Evolutionary conservation across 1,140 invertebrate genomes (phyloP).

Genomic region (Drosophila tropicalis): DNA sequence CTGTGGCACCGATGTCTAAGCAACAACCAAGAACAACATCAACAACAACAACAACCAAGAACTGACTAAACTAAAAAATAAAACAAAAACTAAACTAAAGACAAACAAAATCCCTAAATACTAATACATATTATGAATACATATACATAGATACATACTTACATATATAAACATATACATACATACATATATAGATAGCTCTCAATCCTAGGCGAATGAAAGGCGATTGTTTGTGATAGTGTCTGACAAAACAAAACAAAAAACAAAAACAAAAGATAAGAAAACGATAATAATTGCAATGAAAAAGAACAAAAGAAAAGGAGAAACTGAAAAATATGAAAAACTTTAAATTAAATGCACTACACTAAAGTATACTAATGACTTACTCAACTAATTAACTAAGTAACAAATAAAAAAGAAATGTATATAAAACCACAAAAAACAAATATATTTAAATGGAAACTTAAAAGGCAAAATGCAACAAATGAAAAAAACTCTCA

Average conservation of each 20-base stretch:
- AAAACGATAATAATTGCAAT: conserved; percentile 65
- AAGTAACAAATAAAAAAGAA: conserved; percentile 27
- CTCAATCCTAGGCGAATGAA: conserved; percentile 57
- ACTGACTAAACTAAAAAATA: conserved; percentile 64
- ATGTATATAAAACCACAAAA: conserved; percentile 8
- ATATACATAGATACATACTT: conserved; percentile 11
- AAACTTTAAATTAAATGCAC: conserved; percentile 52
- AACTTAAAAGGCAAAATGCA: conserved; percentile 24
- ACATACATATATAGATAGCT: conserved; percentile 35
- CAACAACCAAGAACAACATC: conserved; percentile 54
- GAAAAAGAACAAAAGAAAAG: conserved; percentile 16
- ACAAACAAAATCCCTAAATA: conserved; percentile 10
- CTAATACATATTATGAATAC: conserved; percentile 14
- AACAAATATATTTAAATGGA: not conserved
- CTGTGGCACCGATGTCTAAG: conserved; percentile 93
- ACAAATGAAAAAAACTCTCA: conserved; percentile 34
- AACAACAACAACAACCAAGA: conserved; percentile 65
- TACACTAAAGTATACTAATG: conserved; percentile 67
- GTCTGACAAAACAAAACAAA: conserved; percentile 81
- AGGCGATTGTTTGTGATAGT: conserved; percentile 81
- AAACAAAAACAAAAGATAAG: conserved; percentile 54
- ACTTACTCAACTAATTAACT: conserved; percentile 44
- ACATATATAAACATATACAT: conserved; percentile 12
- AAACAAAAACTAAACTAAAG: conserved; percentile 17
- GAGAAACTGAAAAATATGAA: conserved; percentile 16